These are phyloP conservation scores for Limnothrissa miodon DNA, from an alignment of 2,113 vertebrate genomes.

Conservation along the genomic window DNA sequence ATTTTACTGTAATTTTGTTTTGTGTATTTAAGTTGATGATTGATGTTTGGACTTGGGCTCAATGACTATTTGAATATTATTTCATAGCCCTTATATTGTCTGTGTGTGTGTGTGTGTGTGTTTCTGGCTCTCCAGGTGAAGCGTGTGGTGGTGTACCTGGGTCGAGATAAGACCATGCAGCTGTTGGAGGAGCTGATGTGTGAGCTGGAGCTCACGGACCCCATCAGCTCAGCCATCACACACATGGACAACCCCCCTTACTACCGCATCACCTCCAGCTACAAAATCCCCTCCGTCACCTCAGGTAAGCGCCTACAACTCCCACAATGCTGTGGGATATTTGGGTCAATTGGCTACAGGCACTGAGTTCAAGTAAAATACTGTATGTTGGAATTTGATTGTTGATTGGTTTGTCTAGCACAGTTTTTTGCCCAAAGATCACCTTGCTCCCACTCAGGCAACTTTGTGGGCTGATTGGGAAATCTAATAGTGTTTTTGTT, in stretches of 20 bases:
- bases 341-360: background rate
- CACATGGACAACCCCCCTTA: slow-evolving; percentile 99
- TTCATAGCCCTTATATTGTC: background rate
- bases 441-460: too few species aligned
- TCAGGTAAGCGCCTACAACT: slow-evolving; percentile 79
- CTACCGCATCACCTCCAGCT: slow-evolving; percentile 94
- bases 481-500: too few species aligned
- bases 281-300: slow-evolving; percentile 96
- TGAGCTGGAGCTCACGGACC: slow-evolving; percentile 91
- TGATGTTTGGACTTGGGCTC: background rate
- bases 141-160: slow-evolving; percentile 97
- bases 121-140: slow-evolving; percentile 79
- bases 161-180: slow-evolving; percentile 98
- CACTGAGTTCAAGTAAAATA: too few species aligned
- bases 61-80: background rate
- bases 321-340: background rate
- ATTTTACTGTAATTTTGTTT: background rate
- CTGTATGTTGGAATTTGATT: too few species aligned
- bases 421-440: too few species aligned
- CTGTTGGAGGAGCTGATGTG: slow-evolving; percentile 92
- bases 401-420: too few species aligned
- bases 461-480: too few species aligned
- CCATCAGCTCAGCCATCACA: slow-evolving; percentile 90
- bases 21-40: background rate
- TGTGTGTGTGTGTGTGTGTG: background rate